Conservation (phyloP, 1,140 invertebrate species). For the Drosophila pallidifrons region DNA sequence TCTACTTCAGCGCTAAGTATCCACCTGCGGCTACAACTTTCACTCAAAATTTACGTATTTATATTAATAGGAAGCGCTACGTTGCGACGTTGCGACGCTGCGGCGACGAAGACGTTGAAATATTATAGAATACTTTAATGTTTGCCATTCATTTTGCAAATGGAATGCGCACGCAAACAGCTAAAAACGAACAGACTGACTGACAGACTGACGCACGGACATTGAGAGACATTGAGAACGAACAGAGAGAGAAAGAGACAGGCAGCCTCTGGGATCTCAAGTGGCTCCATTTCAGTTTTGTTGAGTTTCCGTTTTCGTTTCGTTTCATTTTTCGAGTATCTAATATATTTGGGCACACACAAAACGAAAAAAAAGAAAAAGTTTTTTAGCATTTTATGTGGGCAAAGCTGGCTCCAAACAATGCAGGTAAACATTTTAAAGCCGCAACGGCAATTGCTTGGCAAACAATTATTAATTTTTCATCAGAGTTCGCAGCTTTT, state of each 20-base stretch:
- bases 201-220: background rate
- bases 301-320: slow-evolving; percentile 10
- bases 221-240: too few relatives aligned
- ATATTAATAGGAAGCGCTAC: slow-evolving; percentile 37
- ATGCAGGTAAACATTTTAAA: slow-evolving; percentile 57
- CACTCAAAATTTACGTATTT: slow-evolving; percentile 51
- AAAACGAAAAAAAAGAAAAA: slow-evolving; percentile 5
- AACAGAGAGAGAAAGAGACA: background rate
- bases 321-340: slow-evolving; percentile 8
- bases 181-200: background rate
- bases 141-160: slow-evolving; percentile 69
- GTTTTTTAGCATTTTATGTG: slow-evolving; percentile 17
- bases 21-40: slow-evolving; percentile 72
- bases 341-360: slow-evolving; percentile 8
- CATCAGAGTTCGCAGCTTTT: slow-evolving; percentile 32
- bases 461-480: slow-evolving; percentile 76
- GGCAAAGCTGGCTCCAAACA: slow-evolving; percentile 13
- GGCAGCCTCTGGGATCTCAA: slow-evolving; percentile 1
- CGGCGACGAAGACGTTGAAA: slow-evolving; percentile 12
- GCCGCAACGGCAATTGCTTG: slow-evolving; percentile 48
- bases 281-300: slow-evolving; percentile 19
- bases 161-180: slow-evolving; percentile 44
- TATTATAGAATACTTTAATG: slow-evolving; percentile 49
- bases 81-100: background rate
- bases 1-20: slow-evolving; percentile 45